Percentiles rank a stretch among this genome's conserved stretches.
phyloP scores from a whole-genome alignment of 2,797 vertebrate genomes.

The Euthynnus affinis region DNA sequence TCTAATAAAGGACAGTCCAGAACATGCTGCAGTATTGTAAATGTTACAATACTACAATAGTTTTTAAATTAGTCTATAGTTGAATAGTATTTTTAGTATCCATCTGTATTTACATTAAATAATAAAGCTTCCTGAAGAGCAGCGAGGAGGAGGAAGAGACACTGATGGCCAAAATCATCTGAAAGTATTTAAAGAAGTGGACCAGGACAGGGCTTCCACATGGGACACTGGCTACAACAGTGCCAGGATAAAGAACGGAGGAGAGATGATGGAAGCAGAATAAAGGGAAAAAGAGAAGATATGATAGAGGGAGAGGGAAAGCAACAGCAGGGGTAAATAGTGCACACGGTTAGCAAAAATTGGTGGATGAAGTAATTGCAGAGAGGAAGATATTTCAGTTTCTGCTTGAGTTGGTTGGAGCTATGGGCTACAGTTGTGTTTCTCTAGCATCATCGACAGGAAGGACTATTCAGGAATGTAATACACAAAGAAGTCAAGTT shows the following conservation, averaged over 20 bases:
- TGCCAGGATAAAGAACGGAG: constrained; percentile 41
- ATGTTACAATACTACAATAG: no score
- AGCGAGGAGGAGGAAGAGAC: constrained; percentile 31
- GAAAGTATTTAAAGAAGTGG: constrained; percentile 73
- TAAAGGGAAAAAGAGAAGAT: constrained; percentile 18
- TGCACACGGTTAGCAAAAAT: constrained; percentile 39
- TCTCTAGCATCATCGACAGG: constrained; percentile 44
- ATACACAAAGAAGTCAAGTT: constrained; percentile 46
- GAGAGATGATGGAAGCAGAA: constrained; percentile 31
- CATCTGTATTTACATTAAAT: background rate
- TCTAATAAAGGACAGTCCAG: background rate
- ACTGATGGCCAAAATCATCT: constrained; percentile 65
- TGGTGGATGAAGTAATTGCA: constrained; percentile 48
- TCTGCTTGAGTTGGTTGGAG: constrained; percentile 53
- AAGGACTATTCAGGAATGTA: constrained; percentile 49
- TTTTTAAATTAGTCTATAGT: background rate
- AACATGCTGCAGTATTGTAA: background rate
- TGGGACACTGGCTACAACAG: constrained; percentile 59
- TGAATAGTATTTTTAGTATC: background rate
- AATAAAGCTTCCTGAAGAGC: constrained; percentile 35
- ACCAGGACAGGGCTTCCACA: constrained; percentile 63
- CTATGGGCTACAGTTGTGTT: constrained; percentile 33
- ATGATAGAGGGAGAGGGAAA: constrained; percentile 20
- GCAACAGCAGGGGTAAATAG: constrained; percentile 23
- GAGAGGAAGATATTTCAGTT: constrained; percentile 49